Base-by-base conservation (phyloP, 2,888 invertebrate species). In the Nebria salina region DNA sequence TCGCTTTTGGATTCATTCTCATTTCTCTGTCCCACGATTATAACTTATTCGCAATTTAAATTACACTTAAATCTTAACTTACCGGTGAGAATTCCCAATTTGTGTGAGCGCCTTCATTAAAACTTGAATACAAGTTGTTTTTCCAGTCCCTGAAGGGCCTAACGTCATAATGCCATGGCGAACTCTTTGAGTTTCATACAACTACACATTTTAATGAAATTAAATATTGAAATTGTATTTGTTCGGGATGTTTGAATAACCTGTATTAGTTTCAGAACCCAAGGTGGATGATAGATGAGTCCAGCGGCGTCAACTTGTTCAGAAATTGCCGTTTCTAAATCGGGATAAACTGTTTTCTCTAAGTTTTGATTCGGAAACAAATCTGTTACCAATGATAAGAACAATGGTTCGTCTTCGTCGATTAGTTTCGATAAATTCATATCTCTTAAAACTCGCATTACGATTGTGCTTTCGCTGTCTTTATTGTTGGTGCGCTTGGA, bases 1-100 rank as follows among this genome's bases (percentile, higher is more conserved):
- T 98, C 15, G 98, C 96, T 90, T 98, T 98, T 0, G 98, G 98
- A 89, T 98, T 98, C 98, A 98, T 98, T 84, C 98, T 91, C 97
- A 98, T 97, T 91, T 98, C 98, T 84, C 95, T 87, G 65, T 34
- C 82, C 34, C 64, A 68, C 8, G 42, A 65, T 42, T 42, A 41
- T 72, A 75, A 75, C 26, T 15, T 25, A 65, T 26, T 78, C 5
- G 13, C 8, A 73, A 72, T 64, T 68, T 42, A 13, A 43, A 34
- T 4, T 26, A 65, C 64, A 34, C 34, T 1, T 34, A 34, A 34
- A 20, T 20, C n/a, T 2, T 54, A 6, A 20, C 41, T 85, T 91
- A 96, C 93, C 92, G 94, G 89, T 98, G 98, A 3, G 91, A 91
- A 66, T 95, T 92, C 66, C 97, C 98, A 87, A 94, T 94, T 85